Percentiles rank a stretch among this genome's conserved stretches.
These are phyloP conservation scores for Chaetogeoica ovagalla DNA, from an alignment of 2,888 invertebrate genomes.

Conservation along the genomic window DNA sequence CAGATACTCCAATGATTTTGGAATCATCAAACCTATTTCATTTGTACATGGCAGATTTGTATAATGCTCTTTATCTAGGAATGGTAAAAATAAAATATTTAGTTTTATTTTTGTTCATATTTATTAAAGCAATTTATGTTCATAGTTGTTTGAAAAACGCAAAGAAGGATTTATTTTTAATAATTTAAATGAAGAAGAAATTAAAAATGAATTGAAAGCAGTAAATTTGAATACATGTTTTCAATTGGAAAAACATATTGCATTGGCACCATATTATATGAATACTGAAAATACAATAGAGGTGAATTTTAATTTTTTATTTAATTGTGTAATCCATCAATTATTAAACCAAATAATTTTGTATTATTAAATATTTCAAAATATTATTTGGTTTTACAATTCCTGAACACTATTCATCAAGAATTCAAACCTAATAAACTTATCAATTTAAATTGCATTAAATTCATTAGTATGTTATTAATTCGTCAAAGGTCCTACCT, in stretches of 20 bases:
- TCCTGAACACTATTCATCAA: no score
- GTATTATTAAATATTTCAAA: no score
- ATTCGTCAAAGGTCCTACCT: no score
- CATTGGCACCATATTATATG: constrained; percentile 48
- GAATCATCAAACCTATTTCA: constrained; percentile 6
- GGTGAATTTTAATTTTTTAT: constrained; percentile 7
- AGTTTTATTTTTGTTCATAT: neutral
- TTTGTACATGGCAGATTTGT: constrained; percentile 37
- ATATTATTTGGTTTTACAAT: no score
- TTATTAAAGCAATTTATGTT: neutral
- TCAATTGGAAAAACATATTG: constrained; percentile 47
- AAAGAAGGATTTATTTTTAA: constrained; percentile 48
- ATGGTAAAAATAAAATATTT: constrained; percentile 15
- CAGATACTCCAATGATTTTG: neutral
- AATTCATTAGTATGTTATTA: no score
- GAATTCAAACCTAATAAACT: no score
- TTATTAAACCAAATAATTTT: no score
- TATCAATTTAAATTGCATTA: no score
- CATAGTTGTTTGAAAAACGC: constrained; percentile 43
- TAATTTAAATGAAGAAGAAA: constrained; percentile 9
- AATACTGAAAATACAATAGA: constrained; percentile 4
- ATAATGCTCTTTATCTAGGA: constrained; percentile 22
- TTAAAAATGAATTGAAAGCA: constrained; percentile 27
- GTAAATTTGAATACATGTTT: constrained; percentile 41
- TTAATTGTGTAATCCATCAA: no score